A percentile compares a stretch with the other conserved stretches of the same genome.
These are phyloP conservation scores for Pseudomyrmex concolor DNA, from an alignment of 1,140 invertebrate genomes.

Conservation along the genomic window DNA sequence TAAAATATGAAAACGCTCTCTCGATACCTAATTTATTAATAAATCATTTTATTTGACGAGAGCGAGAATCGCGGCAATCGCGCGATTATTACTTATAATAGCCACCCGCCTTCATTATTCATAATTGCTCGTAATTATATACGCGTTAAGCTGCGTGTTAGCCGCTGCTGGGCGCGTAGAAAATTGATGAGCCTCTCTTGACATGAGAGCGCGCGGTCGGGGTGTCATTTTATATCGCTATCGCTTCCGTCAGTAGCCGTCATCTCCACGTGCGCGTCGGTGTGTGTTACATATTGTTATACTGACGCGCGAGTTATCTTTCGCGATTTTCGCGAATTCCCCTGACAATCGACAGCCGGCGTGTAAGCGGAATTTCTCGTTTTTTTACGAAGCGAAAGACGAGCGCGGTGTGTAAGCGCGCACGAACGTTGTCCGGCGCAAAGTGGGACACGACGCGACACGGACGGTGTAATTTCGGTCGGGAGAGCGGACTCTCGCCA, in stretches of 20 bases:
- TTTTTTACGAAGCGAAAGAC: conserved; percentile 61
- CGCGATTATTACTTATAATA: conserved; percentile 2
- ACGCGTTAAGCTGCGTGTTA: conserved; percentile 8
- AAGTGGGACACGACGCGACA: conserved; percentile 52
- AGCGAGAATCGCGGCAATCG: not conserved
- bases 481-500: conserved; percentile 49
- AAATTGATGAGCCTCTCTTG: conserved; percentile 55
- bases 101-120: conserved; percentile 3
- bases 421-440: conserved; percentile 38
- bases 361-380: conserved; percentile 54
- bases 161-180: not conserved
- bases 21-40: not conserved
- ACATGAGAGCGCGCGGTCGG: not conserved
- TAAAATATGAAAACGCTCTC: not conserved
- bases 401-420: conserved; percentile 2
- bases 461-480: conserved; percentile 63
- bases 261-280: conserved; percentile 24
- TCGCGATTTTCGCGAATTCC: conserved; percentile 15
- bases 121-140: conserved; percentile 37
- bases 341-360: conserved; percentile 49
- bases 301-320: no score
- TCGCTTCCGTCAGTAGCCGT: conserved; percentile 36
- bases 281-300: not conserved
- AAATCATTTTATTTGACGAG: not conserved
- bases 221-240: not conserved